Base-by-base conservation (phyloP, 2,888 invertebrate species). In the Agrochola lota region DNA sequence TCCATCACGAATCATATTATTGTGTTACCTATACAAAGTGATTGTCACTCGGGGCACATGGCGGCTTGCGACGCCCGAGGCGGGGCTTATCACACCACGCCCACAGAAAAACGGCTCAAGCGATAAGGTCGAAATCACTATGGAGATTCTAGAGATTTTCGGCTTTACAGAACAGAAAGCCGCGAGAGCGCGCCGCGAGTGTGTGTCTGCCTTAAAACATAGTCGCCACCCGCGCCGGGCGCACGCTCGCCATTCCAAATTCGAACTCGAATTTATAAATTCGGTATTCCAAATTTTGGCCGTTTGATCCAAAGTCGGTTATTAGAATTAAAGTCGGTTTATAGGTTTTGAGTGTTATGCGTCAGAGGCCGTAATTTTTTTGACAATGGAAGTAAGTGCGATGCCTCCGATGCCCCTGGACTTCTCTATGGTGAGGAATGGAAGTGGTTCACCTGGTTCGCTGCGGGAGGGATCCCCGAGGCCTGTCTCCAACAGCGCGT, bases 341-440 rank as follows among this genome's bases (percentile, higher is more conserved):
- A 80, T 85, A 80, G 77, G 66, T 88, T 87, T 90, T 90, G 84
- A 80, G 89, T 88, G 91, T 91, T 91, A 92, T 91, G 92, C 86
- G 86, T 87, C 87, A 89, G 90, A 90, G 87, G 84, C 81, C 79
- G 77, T 90, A 88, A 81, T 90, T 86, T 85, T 92, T 90, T 91
- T 91, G 85, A 97, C 95, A 90, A 97, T 97, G 97, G 97, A 97
- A 95, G 94, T 97, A 88, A 97, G 97, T 96, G 96, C 97, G 71
- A 97, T 97, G 95, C 95, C 97, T 78, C 96, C 97, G 78, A 97
- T 97, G 97, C 97, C 98, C 78, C 93, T 98, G 95, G 98, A 98
- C 97, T 98, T 97, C 95, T 97, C 97, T 80, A 96, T 97, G 96
- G 96, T 96, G 94, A 93, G 97, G 92, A 94, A 91, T 93, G 96